These are phyloP conservation scores for Drosophila hamatofila DNA, from an alignment of 2,888 invertebrate species.

Conservation along the genomic window DNA sequence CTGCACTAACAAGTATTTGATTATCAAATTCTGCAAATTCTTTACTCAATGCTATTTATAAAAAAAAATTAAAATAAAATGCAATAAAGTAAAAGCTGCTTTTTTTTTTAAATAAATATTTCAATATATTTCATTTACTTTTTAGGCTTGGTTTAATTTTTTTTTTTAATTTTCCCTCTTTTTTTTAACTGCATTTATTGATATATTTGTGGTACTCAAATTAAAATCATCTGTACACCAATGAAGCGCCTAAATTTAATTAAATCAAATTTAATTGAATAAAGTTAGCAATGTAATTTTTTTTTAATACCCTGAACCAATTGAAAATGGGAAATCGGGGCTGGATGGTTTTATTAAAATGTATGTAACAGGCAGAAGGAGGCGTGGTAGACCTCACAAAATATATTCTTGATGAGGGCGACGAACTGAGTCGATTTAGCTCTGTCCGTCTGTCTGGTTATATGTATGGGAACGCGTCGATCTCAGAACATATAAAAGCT, in stretches of 20 bases:
- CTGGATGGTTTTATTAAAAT: too few species aligned
- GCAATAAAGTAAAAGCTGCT: background rate
- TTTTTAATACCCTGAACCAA: too few species aligned
- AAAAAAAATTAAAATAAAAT: too few species aligned
- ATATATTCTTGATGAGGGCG: too few species aligned
- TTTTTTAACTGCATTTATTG: background rate
- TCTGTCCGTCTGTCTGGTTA: too few species aligned
- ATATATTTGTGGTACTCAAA: slow-evolving; percentile 6
- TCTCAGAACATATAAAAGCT: too few species aligned
- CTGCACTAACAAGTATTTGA: slow-evolving; percentile 1
- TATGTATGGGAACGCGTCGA: too few species aligned
- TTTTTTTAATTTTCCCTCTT: background rate
- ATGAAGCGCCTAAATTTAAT: slow-evolving; percentile 38
- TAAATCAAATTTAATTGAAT: slow-evolving; percentile 40
- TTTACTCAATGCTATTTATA: background rate
- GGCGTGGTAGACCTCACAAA: too few species aligned
- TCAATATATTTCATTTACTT: background rate
- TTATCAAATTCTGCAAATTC: background rate
- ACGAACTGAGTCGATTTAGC: too few species aligned
- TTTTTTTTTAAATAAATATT: background rate
- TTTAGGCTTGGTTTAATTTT: background rate
- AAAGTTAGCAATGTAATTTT: background rate
- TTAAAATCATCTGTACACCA: slow-evolving; percentile 15
- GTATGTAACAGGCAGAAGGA: too few species aligned
- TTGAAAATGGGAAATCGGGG: too few species aligned